Base-by-base conservation (phyloP, 2,113 vertebrate genomes). In the Oostethus manadensis region DNA sequence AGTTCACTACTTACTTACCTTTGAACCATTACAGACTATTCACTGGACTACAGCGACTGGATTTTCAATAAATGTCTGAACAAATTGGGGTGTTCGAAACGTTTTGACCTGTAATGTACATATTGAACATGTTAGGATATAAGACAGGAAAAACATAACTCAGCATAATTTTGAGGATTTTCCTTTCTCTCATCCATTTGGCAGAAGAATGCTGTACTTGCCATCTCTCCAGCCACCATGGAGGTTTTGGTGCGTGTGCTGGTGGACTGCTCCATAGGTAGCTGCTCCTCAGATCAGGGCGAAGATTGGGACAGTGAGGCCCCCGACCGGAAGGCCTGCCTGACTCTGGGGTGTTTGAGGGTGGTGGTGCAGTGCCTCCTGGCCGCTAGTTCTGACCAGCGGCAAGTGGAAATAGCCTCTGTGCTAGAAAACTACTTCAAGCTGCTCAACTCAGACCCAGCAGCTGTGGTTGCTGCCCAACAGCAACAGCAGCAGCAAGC, bases 391-490 rank as follows among this genome's bases (percentile, higher is more conserved):
- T 98, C 96, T 1, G 96, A 99, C 78, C 94, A 98, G 77, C 92
- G 97, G 61, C 97, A 98, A 56, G 97, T 99, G 48, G 97, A 99
- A 80, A 98, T 97, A 0, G 91, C 91, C 72, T 92, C 92, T 1
- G 88, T 99, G 78, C 51, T 99, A 70, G 97, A 99, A 83, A 95
- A 94, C 83, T 99, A 98, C 84, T 98, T 99, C 84, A 99, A 99
- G 78, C 80, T 98, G 74, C 92, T 99, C 20, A 99, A 99, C 88
- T 97, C 94, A 0, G 95, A 98, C 83, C 94, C 93, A 0, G 84
- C 84, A 11, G 89, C 93, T 8, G 87, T 91, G 1, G 90, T 94
- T 0, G 72, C 86, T 1, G 54, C 83, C 0, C 64, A 10, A 1
- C 74, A 71, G 21, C 77, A 77, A 43, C 68, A 76, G 70, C 73